Percentiles rank a stretch among this genome's conserved stretches.
These are phyloP conservation scores for Rhynchomys soricoides DNA, from an alignment of 2,113 vertebrate genomes.

Conservation along the genomic window DNA sequence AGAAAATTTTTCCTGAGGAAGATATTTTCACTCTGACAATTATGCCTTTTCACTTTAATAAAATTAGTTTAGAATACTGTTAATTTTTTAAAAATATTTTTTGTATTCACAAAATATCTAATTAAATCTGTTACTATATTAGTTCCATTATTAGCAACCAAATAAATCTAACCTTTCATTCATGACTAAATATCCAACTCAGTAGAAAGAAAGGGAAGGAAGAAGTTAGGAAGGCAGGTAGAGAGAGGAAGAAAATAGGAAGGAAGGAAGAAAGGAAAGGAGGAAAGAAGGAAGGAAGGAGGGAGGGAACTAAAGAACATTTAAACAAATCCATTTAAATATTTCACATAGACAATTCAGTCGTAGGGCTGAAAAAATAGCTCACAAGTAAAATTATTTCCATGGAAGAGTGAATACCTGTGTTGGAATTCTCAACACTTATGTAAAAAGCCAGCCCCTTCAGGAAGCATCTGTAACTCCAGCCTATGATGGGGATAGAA, in stretches of 20 bases:
- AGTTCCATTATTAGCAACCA: not conserved
- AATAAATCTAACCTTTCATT: not conserved
- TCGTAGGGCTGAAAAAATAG: not conserved
- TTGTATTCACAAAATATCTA: not conserved
- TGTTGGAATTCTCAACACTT: too few relatives aligned
- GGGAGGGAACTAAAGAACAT: not conserved
- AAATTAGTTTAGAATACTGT: not conserved
- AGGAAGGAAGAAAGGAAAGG: not conserved
- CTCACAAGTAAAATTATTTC: not conserved
- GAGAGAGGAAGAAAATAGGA: not conserved
- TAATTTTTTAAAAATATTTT: not conserved
- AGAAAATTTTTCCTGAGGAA: not conserved
- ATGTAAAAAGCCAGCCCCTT: not conserved
- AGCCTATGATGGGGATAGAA: not conserved
- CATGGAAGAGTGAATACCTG: not conserved
- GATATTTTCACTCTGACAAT: not conserved
- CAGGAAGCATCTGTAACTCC: not conserved
- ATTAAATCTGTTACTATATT: not conserved
- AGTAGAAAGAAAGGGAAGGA: not conserved
- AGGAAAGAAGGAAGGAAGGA: not conserved
- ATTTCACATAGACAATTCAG: not conserved
- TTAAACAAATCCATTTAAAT: not conserved
- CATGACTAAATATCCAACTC: not conserved
- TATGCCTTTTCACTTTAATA: not conserved
- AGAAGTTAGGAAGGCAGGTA: not conserved